Conservation (phyloP, 2,797 vertebrate species). For the Lagorchestes hirsutus region DNA sequence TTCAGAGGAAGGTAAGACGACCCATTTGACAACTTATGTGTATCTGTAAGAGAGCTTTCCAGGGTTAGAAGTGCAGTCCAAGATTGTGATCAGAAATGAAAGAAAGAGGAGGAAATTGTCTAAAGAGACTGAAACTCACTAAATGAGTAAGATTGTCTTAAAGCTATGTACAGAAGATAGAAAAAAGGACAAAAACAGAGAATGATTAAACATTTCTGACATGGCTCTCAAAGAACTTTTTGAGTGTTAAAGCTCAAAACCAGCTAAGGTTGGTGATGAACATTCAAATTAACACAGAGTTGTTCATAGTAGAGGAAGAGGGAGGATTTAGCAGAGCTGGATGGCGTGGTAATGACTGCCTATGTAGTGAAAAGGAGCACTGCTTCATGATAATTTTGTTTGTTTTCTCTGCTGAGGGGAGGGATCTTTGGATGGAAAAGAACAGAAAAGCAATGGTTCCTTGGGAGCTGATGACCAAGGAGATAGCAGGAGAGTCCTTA, state of each 20-base stretch:
- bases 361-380: background rate
- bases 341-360: background rate
- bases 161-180: background rate
- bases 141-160: background rate
- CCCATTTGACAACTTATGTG: background rate
- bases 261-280: background rate
- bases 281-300: background rate
- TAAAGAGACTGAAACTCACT: background rate
- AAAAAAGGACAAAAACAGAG: background rate
- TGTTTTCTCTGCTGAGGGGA: background rate
- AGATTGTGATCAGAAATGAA: background rate
- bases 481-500: background rate
- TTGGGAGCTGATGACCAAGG: background rate
- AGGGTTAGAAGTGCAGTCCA: background rate
- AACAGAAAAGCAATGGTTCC: background rate
- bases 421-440: background rate
- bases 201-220: slow-evolving; percentile 27
- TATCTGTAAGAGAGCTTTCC: background rate
- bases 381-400: too few species aligned
- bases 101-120: background rate
- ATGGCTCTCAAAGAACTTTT: background rate
- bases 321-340: background rate
- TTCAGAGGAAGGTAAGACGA: background rate
- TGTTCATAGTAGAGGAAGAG: background rate
- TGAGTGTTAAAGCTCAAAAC: background rate